Evolutionary conservation across 1,140 invertebrate species (phyloP).

Genomic region (Schlechtendalia chinensis): DNA sequence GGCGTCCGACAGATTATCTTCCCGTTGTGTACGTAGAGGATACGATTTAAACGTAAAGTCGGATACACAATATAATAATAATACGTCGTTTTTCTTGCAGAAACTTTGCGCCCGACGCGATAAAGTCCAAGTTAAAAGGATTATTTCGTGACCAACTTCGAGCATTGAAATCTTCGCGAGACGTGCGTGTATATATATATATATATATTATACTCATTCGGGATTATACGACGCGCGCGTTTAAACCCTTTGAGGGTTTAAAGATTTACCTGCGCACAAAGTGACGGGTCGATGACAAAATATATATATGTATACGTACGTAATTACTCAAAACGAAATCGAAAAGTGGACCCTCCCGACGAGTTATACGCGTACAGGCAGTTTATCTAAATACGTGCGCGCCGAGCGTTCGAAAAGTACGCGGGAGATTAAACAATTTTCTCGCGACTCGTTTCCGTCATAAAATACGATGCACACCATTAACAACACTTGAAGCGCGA

Average conservation of each 20-base stretch:
- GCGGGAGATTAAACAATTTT: too few species aligned
- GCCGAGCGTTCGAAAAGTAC: too few species aligned
- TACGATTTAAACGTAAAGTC: slow-evolving; percentile 1
- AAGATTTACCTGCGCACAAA: background rate
- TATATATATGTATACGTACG: too few species aligned
- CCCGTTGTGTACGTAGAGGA: too few species aligned
- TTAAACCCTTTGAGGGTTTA: background rate
- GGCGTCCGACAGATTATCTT: too few species aligned
- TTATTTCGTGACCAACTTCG: slow-evolving; percentile 1
- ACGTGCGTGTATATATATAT: background rate
- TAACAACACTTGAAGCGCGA: too few species aligned
- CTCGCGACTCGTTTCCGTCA: too few species aligned
- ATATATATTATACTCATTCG: background rate
- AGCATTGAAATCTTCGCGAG: background rate
- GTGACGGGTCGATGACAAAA: background rate
- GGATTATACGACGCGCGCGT: background rate
- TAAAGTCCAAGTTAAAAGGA: slow-evolving; percentile 10
- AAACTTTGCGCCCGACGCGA: background rate
- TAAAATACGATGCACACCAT: too few species aligned
- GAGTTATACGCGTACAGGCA: background rate
- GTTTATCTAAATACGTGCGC: background rate
- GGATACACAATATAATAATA: background rate
- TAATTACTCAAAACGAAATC: background rate
- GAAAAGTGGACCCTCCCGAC: background rate
- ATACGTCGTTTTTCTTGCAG: background rate